Conservation (phyloP, 1,140 invertebrate species). For the Charaxes varanes region DNA sequence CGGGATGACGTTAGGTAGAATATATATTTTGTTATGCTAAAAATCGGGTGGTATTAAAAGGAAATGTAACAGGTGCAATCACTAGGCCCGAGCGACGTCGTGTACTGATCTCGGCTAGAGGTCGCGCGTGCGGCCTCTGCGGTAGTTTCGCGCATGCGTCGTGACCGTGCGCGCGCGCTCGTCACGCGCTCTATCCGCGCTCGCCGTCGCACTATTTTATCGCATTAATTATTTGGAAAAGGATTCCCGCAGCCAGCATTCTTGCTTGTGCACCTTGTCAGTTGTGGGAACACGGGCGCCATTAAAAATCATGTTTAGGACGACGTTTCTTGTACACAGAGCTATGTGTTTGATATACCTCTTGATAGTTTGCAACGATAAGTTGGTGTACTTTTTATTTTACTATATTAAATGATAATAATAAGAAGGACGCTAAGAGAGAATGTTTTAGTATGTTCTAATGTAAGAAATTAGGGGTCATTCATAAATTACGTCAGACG, state of each 20-base stretch:
- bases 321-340: background rate
- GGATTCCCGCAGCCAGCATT: constrained; percentile 55
- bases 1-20: too few relatives aligned
- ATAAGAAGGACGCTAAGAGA: too few relatives aligned
- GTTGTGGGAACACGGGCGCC: constrained; percentile 46
- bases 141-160: constrained; percentile 60
- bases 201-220: constrained; percentile 63
- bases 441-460: too few relatives aligned
- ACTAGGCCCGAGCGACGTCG: constrained; percentile 5
- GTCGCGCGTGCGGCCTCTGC: constrained; percentile 57
- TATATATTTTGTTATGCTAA: too few relatives aligned
- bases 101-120: constrained; percentile 26
- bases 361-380: too few relatives aligned
- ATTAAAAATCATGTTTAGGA: constrained; percentile 6
- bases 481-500: too few relatives aligned
- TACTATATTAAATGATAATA: too few relatives aligned
- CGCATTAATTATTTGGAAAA: constrained; percentile 72
- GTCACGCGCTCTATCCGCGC: constrained; percentile 53
- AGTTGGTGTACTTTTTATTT: too few relatives aligned
- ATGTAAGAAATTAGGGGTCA: too few relatives aligned
- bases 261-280: constrained; percentile 37
- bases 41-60: constrained; percentile 18
- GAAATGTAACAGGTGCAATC: constrained; percentile 32
- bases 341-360: background rate
- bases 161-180: constrained; percentile 61